Conservation (phyloP, 1,140 invertebrate genomes). For the Sminthurides bifidus region DNA sequence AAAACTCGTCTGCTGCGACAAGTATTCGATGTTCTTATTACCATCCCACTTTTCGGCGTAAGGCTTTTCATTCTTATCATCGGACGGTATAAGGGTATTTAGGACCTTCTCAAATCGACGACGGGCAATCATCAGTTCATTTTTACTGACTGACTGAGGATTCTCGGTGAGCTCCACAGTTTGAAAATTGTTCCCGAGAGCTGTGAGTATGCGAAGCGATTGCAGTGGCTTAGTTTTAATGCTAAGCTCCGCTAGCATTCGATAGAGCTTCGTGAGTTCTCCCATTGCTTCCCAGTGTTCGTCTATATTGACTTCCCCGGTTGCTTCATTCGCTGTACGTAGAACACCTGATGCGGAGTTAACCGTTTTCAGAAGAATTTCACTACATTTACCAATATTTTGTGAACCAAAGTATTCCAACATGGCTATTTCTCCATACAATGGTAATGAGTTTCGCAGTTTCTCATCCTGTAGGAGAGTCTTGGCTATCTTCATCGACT, state of each 20-base stretch:
- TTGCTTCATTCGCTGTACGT: neutral
- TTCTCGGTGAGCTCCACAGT: neutral
- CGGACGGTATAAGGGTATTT: neutral
- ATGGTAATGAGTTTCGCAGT: slow-evolving; percentile 13
- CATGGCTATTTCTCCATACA: slow-evolving; percentile 27
- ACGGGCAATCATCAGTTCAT: slow-evolving; percentile 21
- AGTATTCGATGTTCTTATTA: slow-evolving; percentile 22
- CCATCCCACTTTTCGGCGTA: slow-evolving; percentile 11
- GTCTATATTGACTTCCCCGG: neutral
- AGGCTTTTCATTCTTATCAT: neutral
- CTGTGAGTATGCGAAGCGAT: slow-evolving; percentile 10
- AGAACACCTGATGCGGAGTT: slow-evolving; percentile 1
- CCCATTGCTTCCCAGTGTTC: slow-evolving; percentile 15
- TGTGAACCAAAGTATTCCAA: slow-evolving; percentile 26
- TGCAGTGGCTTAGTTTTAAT: slow-evolving; percentile 6
- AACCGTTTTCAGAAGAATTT: slow-evolving; percentile 23
- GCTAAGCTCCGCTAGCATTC: slow-evolving; percentile 21
- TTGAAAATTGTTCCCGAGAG: slow-evolving; percentile 25
- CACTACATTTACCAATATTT: slow-evolving; percentile 17
- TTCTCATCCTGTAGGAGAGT: slow-evolving; percentile 24
- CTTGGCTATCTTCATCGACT: slow-evolving; percentile 18
- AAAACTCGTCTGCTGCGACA: slow-evolving; percentile 20
- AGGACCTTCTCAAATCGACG: slow-evolving; percentile 21
- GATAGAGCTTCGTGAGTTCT: slow-evolving; percentile 21
- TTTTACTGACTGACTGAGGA: neutral